Conservation (phyloP, 2,113 vertebrate genomes). For the Entosphenus tridentatus region DNA sequence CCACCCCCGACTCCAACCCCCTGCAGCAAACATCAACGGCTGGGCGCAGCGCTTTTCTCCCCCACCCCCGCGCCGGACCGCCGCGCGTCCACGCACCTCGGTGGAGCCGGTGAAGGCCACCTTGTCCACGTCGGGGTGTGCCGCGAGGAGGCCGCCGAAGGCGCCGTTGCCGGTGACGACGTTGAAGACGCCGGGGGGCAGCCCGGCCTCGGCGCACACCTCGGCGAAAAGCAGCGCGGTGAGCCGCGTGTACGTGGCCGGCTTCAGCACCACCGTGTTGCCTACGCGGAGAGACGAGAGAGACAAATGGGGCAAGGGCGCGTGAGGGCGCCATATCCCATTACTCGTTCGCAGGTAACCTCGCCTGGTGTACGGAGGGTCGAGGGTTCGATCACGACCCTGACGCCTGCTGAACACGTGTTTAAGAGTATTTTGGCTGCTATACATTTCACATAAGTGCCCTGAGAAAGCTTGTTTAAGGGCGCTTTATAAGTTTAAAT, state of each 20-base stretch:
- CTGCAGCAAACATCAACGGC: accelerated
- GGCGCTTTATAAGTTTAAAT: no score
- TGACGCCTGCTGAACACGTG: no score
- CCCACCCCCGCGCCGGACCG: no score
- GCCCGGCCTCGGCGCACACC: slow-evolving; percentile 18
- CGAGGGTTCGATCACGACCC: no score
- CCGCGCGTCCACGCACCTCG: slow-evolving; percentile 15
- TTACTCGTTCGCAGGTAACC: no score
- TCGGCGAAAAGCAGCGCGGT: slow-evolving; percentile 23
- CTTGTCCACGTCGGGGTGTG: slow-evolving; percentile 16
- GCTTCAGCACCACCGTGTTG: slow-evolving; percentile 20
- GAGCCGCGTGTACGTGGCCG: slow-evolving; percentile 12
- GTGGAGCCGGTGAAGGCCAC: slow-evolving; percentile 20
- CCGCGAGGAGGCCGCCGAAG: slow-evolving; percentile 14
- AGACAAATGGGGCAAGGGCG: neutral
- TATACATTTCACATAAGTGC: no score
- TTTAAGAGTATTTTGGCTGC: no score
- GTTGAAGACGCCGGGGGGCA: slow-evolving; percentile 20
- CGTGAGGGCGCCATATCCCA: no score
- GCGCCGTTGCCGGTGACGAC: slow-evolving; percentile 18
- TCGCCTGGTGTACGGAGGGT: no score
- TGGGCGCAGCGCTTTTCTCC: neutral
- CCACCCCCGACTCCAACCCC: accelerated
- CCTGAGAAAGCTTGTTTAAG: no score
- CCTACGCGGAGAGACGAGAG: slow-evolving; percentile 13